A percentile compares a stretch with the other conserved stretches of the same genome.
Evolutionary conservation across 2,113 vertebrate species (phyloP).

Genomic region (Psettodes erumei): DNA sequence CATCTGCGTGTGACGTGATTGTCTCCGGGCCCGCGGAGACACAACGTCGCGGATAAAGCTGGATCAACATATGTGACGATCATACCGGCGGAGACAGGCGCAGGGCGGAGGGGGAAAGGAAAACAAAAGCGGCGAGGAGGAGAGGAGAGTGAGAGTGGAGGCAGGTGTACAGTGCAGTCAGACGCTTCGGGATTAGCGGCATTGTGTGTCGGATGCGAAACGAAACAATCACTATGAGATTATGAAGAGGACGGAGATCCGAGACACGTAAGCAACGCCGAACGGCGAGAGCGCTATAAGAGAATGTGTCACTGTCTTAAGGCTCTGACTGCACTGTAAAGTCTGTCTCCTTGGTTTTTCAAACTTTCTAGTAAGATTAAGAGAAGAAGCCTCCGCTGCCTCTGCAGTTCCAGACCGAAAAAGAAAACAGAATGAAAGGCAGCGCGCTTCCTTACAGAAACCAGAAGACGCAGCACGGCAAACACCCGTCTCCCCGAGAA

Average conservation of each 20-base stretch:
- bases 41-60: constrained; percentile 15
- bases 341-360: background rate
- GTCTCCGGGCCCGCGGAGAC: constrained; percentile 23
- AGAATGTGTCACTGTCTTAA: background rate
- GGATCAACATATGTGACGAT: constrained; percentile 34
- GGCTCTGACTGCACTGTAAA: background rate
- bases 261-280: too few relatives aligned
- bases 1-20: constrained; percentile 53
- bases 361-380: background rate
- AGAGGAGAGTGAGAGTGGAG: background rate
- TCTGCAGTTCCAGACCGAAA: background rate
- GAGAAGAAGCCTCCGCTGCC: background rate
- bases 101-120: background rate
- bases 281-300: too few relatives aligned
- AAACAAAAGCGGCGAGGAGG: background rate
- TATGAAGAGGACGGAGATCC: background rate
- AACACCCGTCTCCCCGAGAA: background rate
- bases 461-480: background rate
- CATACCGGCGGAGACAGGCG: background rate
- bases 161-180: background rate
- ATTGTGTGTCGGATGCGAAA: background rate
- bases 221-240: background rate
- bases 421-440: background rate
- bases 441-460: background rate
- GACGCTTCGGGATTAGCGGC: too few relatives aligned